Evolutionary conservation across 1,140 invertebrate species (phyloP), one percentile per base, ranked within the genome.

Genomic region (Sinonovacula constricta): DNA sequence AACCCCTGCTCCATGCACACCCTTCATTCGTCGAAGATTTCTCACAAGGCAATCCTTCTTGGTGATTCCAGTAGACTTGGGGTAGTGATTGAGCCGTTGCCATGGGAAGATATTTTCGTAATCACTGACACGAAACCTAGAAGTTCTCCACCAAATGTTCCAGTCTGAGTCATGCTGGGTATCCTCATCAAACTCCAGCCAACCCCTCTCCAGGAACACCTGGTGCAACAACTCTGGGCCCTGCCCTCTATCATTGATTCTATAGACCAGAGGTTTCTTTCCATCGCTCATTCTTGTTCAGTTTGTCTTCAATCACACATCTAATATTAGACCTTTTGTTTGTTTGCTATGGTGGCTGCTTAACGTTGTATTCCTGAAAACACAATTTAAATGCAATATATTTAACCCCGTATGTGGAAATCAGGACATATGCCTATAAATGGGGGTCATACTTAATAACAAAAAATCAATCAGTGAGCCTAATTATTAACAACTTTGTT

Each of bases 11-110:
- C 95, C 95, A 84, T 96, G 95, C 28, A 95, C 93, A 83, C 94
- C 94, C 85, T 93, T 94, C 95, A 96, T 96, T 78, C 95, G 95
- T 79, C 95, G 94, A 31, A 97, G 90, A 81, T 95, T 93, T 57
- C 96, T 90, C 0, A 95, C 94, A 49, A 97, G 92, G 83, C 94
- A 94, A 85, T 97, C 95, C 86, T 97, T 97, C 56, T 94, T 92
- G 81, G 95, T 96, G 84, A 97, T 95, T 0, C 94, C 94, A 33
- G 94, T 94, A 18, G 94, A 95, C 88, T 95, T 95, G 1, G 95
- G 95, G 86, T 96, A 95, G 84, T 96, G 95, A 88, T 97, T 97
- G 80, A 96, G 86, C 84, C 95, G 94, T 93, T 96, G 95, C 94
- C 94, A 95, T 79, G 94, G 92, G 33, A 93, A 92, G 45, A 96